Evolutionary conservation across 2,113 vertebrate genomes (phyloP), one percentile per base, ranked within the genome.

Genomic region (Lampris megalopsis): DNA sequence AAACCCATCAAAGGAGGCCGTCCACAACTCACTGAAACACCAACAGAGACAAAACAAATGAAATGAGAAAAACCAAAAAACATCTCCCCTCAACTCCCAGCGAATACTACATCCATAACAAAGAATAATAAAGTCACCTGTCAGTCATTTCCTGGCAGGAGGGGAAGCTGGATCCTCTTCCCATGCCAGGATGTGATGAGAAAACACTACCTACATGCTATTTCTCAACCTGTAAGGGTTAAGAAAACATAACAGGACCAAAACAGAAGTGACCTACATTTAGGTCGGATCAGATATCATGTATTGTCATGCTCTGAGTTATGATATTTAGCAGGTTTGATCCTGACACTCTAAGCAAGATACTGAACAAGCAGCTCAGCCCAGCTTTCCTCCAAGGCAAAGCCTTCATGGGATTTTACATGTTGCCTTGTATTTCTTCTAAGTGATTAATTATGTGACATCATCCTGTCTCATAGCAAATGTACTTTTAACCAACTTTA

Each of bases 41-140:
- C 24, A 24, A 24, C 24, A 24, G 80, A 86, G 85, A 83, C 87
- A 87, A 52, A 80, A 73, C 62, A 82, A 81, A 86, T 88, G 81
- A 67, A 82, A 65, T 73, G 80, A 69, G 64, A 79, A 66, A 63
- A 24, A 24, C 76, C 82, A 63, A 54, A 80, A 88, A 86, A 88
- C 66, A 82, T 82, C 80, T 75, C 79, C 81, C 71, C 77, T 75
- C 79, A 77, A 80, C 87, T 80, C 75, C 81, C 60, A 80, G 81
- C 24, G 24, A 24, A 24, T 24, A 24, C 24, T 24, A 24, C 24
- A 24, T 24, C 0, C 24, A 24, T 24, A 24, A 24, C 24, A 24
- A 24, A 24, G 24, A 24, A 24, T 24, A 24, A 24, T 24, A 24
- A 24, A 24, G 24, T 24, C 24, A 24, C 24, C 24, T 24, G 24